Base-by-base conservation (phyloP, 2,797 vertebrate species). In the Malurus splendens region DNA sequence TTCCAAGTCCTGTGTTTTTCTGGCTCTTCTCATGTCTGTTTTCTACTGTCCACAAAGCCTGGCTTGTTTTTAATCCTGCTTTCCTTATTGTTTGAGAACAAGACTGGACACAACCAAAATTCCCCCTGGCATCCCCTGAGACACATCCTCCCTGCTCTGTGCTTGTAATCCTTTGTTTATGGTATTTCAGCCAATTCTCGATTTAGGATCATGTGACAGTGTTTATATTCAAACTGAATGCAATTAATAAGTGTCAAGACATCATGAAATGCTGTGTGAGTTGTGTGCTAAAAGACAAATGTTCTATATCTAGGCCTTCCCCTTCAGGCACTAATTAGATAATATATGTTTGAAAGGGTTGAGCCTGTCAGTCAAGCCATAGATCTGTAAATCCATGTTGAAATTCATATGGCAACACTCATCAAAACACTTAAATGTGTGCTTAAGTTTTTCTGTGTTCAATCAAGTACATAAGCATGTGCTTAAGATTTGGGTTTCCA, bases 81-180 rank as follows among this genome's bases (percentile, higher is more conserved):
- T 94, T 88, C 30, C 41, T 92, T 90, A 84, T 81, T 14, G 1
- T 85, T 86, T 87, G 50, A 79, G 74, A 85, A 90, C 94, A 96
- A 94, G 94, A 95, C 87, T 85, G 87, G 92, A 91, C 93, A 76
- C 41, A 93, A 42, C 85, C 41, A 44, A 60, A 94, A 84, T 90
- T 88, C 86, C 64, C 85, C 0, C 0, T 76, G 87, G 87, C 82
- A 92, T 83, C 39, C 74, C 60, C 33, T 0, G 44, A 82, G 67
- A 87, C 20, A 62, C 56, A 86, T 89, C 41, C 68, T 94, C 74
- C 51, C n/a, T 5, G 3, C 66, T 91, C 80, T 73, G 68, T 90
- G 80, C 82, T 89, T 93, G 77, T 93, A 95, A 95, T 95, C 86
- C 93, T 88, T 92, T 96, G 93, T 93, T 96, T 96, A 92, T 83